Percentiles rank a stretch among this genome's conserved stretches.
Conservation (phyloP, 2,113 vertebrate species). For the Diadophis punctatus region DNA sequence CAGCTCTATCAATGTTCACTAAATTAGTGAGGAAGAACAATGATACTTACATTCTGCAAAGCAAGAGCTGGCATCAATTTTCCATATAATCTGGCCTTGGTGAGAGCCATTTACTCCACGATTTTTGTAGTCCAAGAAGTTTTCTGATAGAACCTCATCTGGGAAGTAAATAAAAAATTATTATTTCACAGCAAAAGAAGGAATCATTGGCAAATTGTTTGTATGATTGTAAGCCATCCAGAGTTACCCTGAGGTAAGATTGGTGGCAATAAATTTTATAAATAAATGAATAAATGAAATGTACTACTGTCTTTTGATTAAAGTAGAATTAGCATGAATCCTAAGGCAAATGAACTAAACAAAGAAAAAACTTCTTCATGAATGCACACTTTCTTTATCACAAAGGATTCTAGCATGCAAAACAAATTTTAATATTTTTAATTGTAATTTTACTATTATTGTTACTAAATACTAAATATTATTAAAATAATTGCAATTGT, state of each 20-base stretch:
- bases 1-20: not conserved
- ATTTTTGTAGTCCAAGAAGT: conserved; percentile 98
- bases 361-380: not conserved
- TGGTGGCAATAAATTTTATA: not conserved
- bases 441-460: not conserved
- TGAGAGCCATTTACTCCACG: conserved; percentile 94
- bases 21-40: not conserved
- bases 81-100: conserved; percentile 94
- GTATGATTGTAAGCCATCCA: not conserved
- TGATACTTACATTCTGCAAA: conserved; percentile 86
- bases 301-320: conserved; percentile 10
- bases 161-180: conserved; percentile 25
- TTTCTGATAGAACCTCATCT: conserved; percentile 94
- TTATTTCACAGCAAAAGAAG: not conserved
- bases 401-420: not conserved
- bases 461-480: not conserved
- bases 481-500: not conserved
- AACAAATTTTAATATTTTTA: too few species aligned
- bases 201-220: not conserved
- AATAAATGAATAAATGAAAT: not conserved
- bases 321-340: not conserved
- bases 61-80: conserved; percentile 87
- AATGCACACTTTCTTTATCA: not conserved
- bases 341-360: not conserved
- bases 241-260: not conserved